These are phyloP conservation scores for Phrynocephalus versicolor DNA, from an alignment of 2,113 vertebrate genomes.

Conservation along the genomic window DNA sequence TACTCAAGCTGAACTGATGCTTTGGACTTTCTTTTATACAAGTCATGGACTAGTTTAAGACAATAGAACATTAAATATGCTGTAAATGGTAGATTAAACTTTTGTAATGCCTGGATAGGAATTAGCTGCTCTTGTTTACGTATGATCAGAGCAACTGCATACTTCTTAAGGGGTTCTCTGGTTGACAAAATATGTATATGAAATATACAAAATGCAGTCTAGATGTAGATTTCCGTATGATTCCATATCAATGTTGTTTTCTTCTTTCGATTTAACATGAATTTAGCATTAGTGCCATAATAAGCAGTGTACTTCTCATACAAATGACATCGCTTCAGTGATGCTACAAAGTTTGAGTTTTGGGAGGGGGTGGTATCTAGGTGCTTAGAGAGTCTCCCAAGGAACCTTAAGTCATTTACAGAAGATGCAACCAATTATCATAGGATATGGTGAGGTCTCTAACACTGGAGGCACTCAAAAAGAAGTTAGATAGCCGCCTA, in stretches of 20 bases:
- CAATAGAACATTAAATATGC: background rate
- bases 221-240: background rate
- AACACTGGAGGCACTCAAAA: no score
- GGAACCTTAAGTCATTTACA: background rate
- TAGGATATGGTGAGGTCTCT: no score
- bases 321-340: background rate
- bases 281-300: background rate
- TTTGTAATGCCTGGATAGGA: background rate
- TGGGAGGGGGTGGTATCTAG: no score
- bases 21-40: slow-evolving; percentile 11
- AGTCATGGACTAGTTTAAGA: background rate
- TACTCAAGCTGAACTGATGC: background rate
- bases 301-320: background rate
- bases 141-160: background rate
- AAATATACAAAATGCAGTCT: no score
- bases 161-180: background rate
- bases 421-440: background rate
- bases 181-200: background rate
- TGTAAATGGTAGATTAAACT: background rate
- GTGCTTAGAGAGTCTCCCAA: background rate
- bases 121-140: background rate
- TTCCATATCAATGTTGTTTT: background rate
- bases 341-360: background rate
- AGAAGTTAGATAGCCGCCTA: no score
- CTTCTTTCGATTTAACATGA: background rate